Base-by-base conservation (phyloP, 2,888 invertebrate species). In the Megaustenia siamemsis region DNA sequence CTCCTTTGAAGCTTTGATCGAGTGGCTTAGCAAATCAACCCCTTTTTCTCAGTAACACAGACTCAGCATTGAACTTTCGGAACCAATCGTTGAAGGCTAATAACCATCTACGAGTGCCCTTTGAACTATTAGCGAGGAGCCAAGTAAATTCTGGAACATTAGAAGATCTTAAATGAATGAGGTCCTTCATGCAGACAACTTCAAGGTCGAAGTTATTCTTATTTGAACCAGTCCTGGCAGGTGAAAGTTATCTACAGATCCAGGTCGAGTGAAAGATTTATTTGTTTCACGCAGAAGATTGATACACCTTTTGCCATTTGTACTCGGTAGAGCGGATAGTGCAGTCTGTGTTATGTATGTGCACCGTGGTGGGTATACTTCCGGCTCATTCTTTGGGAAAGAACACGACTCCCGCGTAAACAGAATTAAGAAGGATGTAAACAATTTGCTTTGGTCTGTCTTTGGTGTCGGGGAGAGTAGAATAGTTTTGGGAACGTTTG, bases 361-460 rank as follows among this genome's bases (percentile, higher is more conserved):
- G 32, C 32, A 63, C 63, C 32, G 18, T 40, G 38, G 24, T 24
- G 69, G 69, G 5, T 69, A 73, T 45, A 79, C 84, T 84, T 73
- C 79, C 77, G 73, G 77, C 80, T 71, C 40, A 40, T 53, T 69
- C 38, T 28, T 15, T 32, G 8, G 73, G 49, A n/a, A 32, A 53
- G 56, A 43, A 21, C 73, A 73, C 75, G 35, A 28, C 66, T 66
- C 66, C 76, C 6, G 38, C 63, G 73, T 84, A 84, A 79, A 84
- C 84, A 60, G 78, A 79, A 84, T 84, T 79, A 79, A 66, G 79
- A 38, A 24, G 45, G 60, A 28, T 32, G 73, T 84, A 84, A 84
- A 84, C 78, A 73, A 73, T 84, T 84, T 84, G 80, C 63, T 21
- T 21, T 71, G 60, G n/a, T 0, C 18, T 21, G 78, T 63, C 78